Base-by-base conservation (phyloP, 2,113 vertebrate genomes). In the Choloepus hoffmanni region DNA sequence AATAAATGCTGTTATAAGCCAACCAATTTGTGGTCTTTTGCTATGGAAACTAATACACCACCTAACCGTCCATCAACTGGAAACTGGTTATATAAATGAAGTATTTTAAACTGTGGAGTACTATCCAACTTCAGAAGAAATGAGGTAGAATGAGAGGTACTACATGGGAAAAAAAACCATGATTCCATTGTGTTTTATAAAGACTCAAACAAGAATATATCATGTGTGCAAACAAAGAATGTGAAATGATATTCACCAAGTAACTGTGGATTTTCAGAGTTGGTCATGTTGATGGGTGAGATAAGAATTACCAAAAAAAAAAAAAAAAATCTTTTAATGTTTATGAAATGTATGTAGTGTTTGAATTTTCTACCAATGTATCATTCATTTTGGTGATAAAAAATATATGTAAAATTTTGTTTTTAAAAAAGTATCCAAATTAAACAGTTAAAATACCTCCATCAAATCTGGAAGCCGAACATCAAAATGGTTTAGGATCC, bases 401-500 rank as follows among this genome's bases (percentile, higher is more conserved):
- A 40, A 45, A 85, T 14, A 36, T 9, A 73, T 33, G 16, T 48
- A 28, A 82, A 78, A 16, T 40, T 43, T 43, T 43, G 8, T 77
- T 95, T 86, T 67, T 55, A 21, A 55, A 65, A 89, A 76, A 62
- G 15, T 58, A 92, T 48, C 30, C 50, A 89, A 96, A 91, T 48
- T 2, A 45, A 76, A 96, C 43, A 53, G 63, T 36, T 97, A 87
- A 55, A 95, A 60, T 99, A 99, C 99, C 99, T 99, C 98, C n/a
- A 93, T 19, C 60, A 95, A 92, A 30, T 96, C 68, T 1, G 98
- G 98, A 98, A 99, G 98, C 16, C 85, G 97, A 33, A 98, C 97
- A 90, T 99, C 98, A 97, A 99, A 99, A 96, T 99, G 99, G 89
- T 98, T 99, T 96, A 99, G 98, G 96, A 99, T 99, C 97, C 99